Conservation (phyloP, 2,888 invertebrate genomes). For the Hedychridium roseum region DNA sequence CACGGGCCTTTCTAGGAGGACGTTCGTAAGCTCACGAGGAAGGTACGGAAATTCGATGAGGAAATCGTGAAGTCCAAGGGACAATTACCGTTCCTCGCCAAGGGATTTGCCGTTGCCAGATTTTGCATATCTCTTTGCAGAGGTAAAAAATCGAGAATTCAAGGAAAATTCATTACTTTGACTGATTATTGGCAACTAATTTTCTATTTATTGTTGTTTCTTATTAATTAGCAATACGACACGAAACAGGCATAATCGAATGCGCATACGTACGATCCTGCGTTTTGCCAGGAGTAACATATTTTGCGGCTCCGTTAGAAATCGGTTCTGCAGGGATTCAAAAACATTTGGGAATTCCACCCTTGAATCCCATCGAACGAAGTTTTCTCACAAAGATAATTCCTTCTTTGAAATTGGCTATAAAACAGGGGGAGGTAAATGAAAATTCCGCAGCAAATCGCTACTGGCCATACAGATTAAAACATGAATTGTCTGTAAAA, state of each 20-base stretch:
- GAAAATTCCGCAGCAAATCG: background rate
- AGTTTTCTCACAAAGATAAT: conserved; percentile 35
- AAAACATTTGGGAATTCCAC: conserved; percentile 47
- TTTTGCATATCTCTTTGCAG: conserved; percentile 69
- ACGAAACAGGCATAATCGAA: conserved; percentile 43
- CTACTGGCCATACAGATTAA: too few relatives aligned
- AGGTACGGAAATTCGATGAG: conserved; percentile 68
- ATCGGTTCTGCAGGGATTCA: conserved; percentile 53
- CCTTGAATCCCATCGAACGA: conserved; percentile 42
- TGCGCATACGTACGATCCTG: conserved; percentile 51
- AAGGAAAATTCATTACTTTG: too few relatives aligned
- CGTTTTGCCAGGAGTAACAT: conserved; percentile 47
- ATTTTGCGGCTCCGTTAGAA: conserved; percentile 48
- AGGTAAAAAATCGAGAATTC: conserved; percentile 56
- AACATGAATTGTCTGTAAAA: too few relatives aligned
- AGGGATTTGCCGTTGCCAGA: conserved; percentile 71
- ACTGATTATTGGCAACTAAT: too few relatives aligned
- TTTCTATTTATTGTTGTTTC: too few relatives aligned
- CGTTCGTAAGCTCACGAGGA: conserved; percentile 37
- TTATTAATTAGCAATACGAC: conserved; percentile 24
- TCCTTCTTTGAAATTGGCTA: conserved; percentile 35
- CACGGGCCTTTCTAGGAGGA: conserved; percentile 62
- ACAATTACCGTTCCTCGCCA: conserved; percentile 69
- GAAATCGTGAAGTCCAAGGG: conserved; percentile 70
- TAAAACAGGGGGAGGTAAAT: conserved; percentile 45